Base-by-base conservation (phyloP, 2,888 invertebrate genomes). In the Horisme vitalbata region DNA sequence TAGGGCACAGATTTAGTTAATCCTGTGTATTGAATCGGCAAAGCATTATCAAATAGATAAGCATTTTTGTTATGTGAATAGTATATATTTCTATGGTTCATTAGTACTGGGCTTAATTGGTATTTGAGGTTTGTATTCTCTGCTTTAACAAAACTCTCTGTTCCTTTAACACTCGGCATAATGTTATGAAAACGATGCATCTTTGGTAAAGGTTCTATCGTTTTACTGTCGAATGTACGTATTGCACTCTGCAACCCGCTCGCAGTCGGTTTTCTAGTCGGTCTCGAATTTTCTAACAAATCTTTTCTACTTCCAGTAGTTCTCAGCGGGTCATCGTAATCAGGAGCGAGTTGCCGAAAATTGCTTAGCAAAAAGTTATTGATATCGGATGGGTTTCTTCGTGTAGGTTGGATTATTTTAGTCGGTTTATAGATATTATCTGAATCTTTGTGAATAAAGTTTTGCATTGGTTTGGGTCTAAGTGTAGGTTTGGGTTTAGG, bases 41-140 rank as follows among this genome's bases (percentile, higher is more conserved):
- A 20, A 7, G 51, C 41, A 23, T 61, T 41, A 8, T 57, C 57
- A 32, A 59, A 59, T 39, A 52, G 30, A 23, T 57, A 61, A 28
- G 48, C 61, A 34, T 68, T 65, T 27, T 63, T 60, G 2, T 56
- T 52, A n/a, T 50, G 37, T 33, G 52, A 28, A 14, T 63, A 57
- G 49, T 64, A 65, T 3, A 60, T 24, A 7, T 24, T 62, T 45
- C 63, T 57, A 15, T 62, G 59, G 35, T 61, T 62, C 3, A 56
- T 15, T 21, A 63, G 11, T n/a, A 57, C 36, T 3, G 63, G 61
- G 4, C 44, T 59, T 6, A 46, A 1, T 31, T 52, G 36, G 13
- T 46, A 44, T 30, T 44, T 38, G 13, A 23, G 23, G 26, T 39
- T 35, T 8, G 48, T 24, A 35, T 33, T 52, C 31, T 18, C 35